Conservation (phyloP, 2,888 invertebrate species). For the Therioaphis trifolii region DNA sequence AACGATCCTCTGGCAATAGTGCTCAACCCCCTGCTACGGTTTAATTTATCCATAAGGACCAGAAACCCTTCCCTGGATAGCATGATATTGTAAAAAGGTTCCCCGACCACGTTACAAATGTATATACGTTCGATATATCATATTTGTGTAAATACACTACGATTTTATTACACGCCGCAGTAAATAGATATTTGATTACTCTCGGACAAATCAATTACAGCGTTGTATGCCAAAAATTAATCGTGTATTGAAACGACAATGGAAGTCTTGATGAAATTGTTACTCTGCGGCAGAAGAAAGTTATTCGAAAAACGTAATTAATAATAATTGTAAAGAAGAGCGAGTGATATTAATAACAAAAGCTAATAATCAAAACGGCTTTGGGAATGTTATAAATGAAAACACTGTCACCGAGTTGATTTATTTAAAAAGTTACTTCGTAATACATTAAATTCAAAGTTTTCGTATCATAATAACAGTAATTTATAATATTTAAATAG, state of each 20-base stretch:
- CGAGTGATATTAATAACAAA: slow-evolving; percentile 42
- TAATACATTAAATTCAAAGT: slow-evolving; percentile 30
- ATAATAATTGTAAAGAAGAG: slow-evolving; percentile 49
- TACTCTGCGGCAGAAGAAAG: neutral
- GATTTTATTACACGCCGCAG: too few relatives aligned
- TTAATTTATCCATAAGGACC: too few relatives aligned
- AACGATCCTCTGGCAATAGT: too few relatives aligned
- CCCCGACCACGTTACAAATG: too few relatives aligned
- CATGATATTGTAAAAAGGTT: too few relatives aligned
- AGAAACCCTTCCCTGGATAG: too few relatives aligned
- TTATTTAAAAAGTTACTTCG: slow-evolving; percentile 45
- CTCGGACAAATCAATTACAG: neutral
- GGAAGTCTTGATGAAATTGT: neutral
- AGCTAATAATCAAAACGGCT: slow-evolving; percentile 44
- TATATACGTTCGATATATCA: neutral
- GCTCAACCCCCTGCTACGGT: too few relatives aligned
- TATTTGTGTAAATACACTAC: too few relatives aligned
- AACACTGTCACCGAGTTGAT: slow-evolving; percentile 24
- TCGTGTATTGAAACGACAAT: neutral
- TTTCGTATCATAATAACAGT: slow-evolving; percentile 15
- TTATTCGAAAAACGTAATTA: slow-evolving; percentile 28
- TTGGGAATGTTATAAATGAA: slow-evolving; percentile 35
- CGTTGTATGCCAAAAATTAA: neutral
- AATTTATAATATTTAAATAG: slow-evolving; percentile 45
- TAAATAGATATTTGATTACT: neutral